These are phyloP conservation scores for Acomys russatus DNA, from an alignment of 2,797 vertebrate species.

Conservation along the genomic window DNA sequence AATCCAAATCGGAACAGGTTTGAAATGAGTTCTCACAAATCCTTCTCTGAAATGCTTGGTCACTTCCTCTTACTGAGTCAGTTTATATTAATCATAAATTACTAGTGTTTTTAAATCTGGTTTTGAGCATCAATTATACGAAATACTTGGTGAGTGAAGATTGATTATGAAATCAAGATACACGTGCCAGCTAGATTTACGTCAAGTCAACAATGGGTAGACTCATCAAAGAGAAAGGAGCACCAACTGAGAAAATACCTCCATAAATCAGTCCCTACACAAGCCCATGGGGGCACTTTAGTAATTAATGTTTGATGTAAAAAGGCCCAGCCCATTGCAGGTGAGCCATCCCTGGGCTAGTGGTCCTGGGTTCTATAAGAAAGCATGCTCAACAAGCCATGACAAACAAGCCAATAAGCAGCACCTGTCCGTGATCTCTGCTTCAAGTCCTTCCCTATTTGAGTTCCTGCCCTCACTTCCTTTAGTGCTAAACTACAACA, in stretches of 20 bases:
- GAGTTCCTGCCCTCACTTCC: not conserved
- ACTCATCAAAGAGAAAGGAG: not conserved
- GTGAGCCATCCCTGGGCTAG: no score
- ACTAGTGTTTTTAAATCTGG: not conserved
- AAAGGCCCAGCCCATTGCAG: not conserved
- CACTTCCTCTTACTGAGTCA: not conserved
- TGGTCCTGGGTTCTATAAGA: no score
- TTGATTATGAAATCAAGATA: not conserved
- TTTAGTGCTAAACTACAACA: not conserved
- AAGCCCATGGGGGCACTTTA: no score
- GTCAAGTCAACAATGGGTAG: not conserved
- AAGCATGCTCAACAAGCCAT: not conserved
- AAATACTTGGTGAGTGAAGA: slow-evolving; percentile 4
- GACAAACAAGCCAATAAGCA: not conserved
- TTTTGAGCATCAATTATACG: not conserved
- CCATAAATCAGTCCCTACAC: not conserved
- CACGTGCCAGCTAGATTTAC: not conserved
- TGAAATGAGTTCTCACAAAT: slow-evolving; percentile 40
- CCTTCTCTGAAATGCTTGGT: not conserved
- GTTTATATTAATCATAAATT: slow-evolving; percentile 14
- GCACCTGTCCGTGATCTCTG: not conserved
- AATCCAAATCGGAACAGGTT: not conserved
- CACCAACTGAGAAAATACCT: not conserved
- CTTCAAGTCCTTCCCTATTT: no score
- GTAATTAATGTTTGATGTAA: not conserved